Base-by-base conservation (phyloP, 64 coral and sea anemone genomes). In the Trachythela sp. region DNA sequence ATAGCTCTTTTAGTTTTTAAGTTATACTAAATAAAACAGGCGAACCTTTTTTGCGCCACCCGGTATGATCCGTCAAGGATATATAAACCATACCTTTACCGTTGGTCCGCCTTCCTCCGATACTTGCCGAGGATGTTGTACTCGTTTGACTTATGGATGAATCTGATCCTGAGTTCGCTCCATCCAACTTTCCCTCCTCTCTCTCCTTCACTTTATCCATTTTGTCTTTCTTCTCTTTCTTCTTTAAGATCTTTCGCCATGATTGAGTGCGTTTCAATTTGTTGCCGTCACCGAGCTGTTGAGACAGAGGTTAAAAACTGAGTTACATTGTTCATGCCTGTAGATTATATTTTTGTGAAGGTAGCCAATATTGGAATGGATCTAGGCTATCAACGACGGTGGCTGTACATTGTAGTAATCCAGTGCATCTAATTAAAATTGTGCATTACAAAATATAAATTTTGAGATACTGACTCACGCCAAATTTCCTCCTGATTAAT, bases 241-340 rank as follows among this genome's bases (percentile, higher is more conserved):
- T 80, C 75, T 80, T 80, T 30, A 80, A 80, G 33, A 80, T 80
- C 31, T 80, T 80, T 30, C 75, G 75, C 75, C 75, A 80, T 80
- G 75, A 80, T 8, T 80, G 75, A 39, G 33, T 39, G 20, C 75
- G 32, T 80, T 80, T 80, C 9, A 80, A 35, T 36, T 80, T 80
- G 33, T 39, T 39, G 75, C 75, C 75, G 31, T 39, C 38, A 36
- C 33, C 38, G 13, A 80, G 75, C 75, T 80, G 56, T 64, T 24
- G 49, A 52, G 22, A 52, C 13, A 52, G 22, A 64, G 1, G 14
- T 27, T 27, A 26, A 64, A 26, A 24, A 26, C 56, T 64, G 24
- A 64, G 6, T 24, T 64, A 26, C 5, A 59, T 10, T 45, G 4
- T 45, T 45, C 10, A 10, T 45, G 42, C 42, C 4, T 6, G 42